phyloP scores from a whole-genome alignment of 2,797 vertebrate species.

The Megaceryle alcyon region DNA sequence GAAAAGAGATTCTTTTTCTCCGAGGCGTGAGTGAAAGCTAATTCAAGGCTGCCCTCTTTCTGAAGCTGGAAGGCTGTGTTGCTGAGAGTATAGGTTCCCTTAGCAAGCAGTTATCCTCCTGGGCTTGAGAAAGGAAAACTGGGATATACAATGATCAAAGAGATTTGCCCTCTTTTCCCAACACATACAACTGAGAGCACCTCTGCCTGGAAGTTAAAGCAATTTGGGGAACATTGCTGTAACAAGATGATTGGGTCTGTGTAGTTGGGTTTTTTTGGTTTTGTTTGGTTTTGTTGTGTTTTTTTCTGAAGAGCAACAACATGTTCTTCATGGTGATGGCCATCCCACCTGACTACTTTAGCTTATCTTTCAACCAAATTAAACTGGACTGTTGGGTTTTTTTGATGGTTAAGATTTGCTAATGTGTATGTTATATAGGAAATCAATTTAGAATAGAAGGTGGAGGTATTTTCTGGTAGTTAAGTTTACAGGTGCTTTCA shows the following conservation, averaged over 20 bases:
- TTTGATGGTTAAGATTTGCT: background rate
- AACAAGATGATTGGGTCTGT: background rate
- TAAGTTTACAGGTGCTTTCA: background rate
- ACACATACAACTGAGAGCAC: background rate
- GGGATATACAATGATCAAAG: accelerated
- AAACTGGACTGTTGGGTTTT: background rate
- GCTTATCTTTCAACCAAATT: background rate
- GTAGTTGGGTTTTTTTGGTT: background rate
- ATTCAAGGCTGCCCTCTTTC: background rate
- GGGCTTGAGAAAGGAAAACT: background rate
- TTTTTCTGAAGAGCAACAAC: background rate
- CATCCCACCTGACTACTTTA: background rate
- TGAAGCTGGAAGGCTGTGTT: background rate
- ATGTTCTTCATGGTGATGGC: background rate
- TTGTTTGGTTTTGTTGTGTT: background rate
- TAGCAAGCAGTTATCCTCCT: background rate
- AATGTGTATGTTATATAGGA: background rate
- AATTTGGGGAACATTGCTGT: background rate
- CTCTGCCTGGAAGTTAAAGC: background rate
- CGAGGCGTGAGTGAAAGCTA: background rate
- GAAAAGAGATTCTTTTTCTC: background rate
- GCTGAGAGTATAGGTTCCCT: background rate
- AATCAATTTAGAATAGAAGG: background rate
- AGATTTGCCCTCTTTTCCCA: background rate
- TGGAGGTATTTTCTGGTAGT: background rate